Evolutionary conservation across 2,888 invertebrate species (phyloP).

Genomic region (Tuberolachnus salignus): DNA sequence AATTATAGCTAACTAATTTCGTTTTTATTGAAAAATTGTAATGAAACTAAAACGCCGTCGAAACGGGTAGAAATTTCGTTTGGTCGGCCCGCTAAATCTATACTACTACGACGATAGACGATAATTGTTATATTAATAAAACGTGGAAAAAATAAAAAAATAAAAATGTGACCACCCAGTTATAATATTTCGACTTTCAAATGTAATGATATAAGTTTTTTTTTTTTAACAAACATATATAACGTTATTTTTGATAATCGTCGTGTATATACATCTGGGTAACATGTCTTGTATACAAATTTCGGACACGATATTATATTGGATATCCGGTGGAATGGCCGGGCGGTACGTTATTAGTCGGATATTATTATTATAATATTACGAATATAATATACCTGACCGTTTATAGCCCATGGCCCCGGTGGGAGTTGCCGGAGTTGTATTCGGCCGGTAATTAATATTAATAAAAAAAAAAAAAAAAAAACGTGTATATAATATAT

Average conservation of each 20-base stretch:
- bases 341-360: slow-evolving; percentile 28
- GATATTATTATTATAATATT: slow-evolving; percentile 19
- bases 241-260: slow-evolving; percentile 13
- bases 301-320: slow-evolving; percentile 40
- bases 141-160: background rate
- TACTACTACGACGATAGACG: too few species aligned
- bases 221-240: slow-evolving; percentile 18
- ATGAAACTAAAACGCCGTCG: too few species aligned
- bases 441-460: slow-evolving; percentile 48
- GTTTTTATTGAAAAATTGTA: too few species aligned
- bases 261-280: background rate
- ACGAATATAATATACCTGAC: background rate
- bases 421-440: slow-evolving; percentile 46
- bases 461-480: slow-evolving; percentile 36
- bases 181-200: background rate
- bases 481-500: background rate
- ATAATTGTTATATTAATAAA: too few species aligned
- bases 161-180: slow-evolving; percentile 22
- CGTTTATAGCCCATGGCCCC: slow-evolving; percentile 9
- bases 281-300: background rate
- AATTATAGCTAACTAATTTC: too few species aligned
- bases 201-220: slow-evolving; percentile 6
- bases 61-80: too few species aligned
- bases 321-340: slow-evolving; percentile 32
- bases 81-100: too few species aligned